These are phyloP conservation scores for Hypolimnas misippus DNA, from an alignment of 2,888 invertebrate genomes.

Conservation along the genomic window DNA sequence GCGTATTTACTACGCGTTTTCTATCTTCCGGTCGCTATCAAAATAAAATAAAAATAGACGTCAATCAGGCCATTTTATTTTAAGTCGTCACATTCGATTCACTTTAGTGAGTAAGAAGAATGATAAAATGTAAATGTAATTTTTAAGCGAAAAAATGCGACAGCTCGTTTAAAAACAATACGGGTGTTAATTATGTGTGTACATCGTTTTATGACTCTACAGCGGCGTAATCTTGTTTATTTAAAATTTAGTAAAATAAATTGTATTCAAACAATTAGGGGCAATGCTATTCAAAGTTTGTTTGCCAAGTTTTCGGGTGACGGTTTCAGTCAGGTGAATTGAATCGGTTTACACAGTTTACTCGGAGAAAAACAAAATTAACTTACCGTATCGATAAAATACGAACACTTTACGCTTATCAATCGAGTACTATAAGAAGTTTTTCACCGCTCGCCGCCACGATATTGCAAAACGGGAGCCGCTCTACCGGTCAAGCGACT, in stretches of 20 bases:
- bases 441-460: constrained; percentile 41
- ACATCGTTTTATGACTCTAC: constrained; percentile 29
- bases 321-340: constrained; percentile 33
- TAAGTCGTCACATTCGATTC: not conserved
- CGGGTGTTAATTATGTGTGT: constrained; percentile 30
- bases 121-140: not conserved
- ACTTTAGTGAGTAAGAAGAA: constrained; percentile 1
- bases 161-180: constrained; percentile 22
- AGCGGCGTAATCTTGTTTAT: constrained; percentile 29
- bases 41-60: constrained; percentile 27
- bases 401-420: constrained; percentile 42
- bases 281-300: constrained; percentile 31
- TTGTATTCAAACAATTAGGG: constrained; percentile 37
- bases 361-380: constrained; percentile 31
- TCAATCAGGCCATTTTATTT: constrained; percentile 22
- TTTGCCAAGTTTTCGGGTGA: constrained; percentile 39
- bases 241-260: constrained; percentile 33
- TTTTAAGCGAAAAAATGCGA: constrained; percentile 5
- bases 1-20: constrained; percentile 29
- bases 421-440: constrained; percentile 37
- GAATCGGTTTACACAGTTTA: constrained; percentile 34
- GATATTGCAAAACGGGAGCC: constrained; percentile 56
- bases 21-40: constrained; percentile 37
- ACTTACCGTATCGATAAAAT: constrained; percentile 43
- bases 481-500: constrained; percentile 57